Percentiles rank a stretch among this genome's conserved stretches.
These are phyloP conservation scores for Melanargia galathea DNA, from an alignment of 2,888 invertebrate genomes.

Conservation along the genomic window DNA sequence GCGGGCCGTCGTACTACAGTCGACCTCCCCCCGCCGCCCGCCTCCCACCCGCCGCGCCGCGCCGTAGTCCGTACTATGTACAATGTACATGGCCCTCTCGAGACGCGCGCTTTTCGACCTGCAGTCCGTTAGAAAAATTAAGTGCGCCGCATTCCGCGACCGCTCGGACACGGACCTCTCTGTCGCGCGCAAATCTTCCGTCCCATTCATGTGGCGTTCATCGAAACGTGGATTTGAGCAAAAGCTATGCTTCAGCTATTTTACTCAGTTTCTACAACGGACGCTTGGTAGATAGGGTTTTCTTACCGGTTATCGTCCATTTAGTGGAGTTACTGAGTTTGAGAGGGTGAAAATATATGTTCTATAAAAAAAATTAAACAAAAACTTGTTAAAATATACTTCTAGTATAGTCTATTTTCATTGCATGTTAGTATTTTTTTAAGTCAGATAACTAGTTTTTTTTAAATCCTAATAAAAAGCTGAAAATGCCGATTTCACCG, in stretches of 20 bases:
- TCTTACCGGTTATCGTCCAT: no score
- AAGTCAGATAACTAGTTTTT: no score
- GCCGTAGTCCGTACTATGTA: slow-evolving; percentile 52
- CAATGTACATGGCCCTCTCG: slow-evolving; percentile 66
- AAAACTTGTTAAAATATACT: no score
- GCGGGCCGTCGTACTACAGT: slow-evolving; percentile 79
- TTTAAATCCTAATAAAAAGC: no score
- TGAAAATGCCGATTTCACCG: no score
- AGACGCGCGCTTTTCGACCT: slow-evolving; percentile 77
- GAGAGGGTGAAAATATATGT: no score
- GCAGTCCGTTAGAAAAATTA: slow-evolving; percentile 81
- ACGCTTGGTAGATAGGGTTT: no score
- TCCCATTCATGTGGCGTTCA: slow-evolving; percentile 37
- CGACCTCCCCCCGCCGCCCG: slow-evolving; percentile 60
- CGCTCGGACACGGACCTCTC: slow-evolving; percentile 58
- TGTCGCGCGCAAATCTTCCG: slow-evolving; percentile 53
- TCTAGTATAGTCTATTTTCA: no score
- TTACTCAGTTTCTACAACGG: slow-evolving; percentile 15
- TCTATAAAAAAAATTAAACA: no score
- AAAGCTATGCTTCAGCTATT: slow-evolving; percentile 14
- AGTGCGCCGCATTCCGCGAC: slow-evolving; percentile 79
- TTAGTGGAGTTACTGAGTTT: no score
- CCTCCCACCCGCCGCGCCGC: slow-evolving; percentile 51
- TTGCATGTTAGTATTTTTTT: no score
- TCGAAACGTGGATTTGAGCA: slow-evolving; percentile 17